Evolutionary conservation across 2,797 vertebrate genomes (phyloP).

Genomic region (Chaenodraco wilsoni): DNA sequence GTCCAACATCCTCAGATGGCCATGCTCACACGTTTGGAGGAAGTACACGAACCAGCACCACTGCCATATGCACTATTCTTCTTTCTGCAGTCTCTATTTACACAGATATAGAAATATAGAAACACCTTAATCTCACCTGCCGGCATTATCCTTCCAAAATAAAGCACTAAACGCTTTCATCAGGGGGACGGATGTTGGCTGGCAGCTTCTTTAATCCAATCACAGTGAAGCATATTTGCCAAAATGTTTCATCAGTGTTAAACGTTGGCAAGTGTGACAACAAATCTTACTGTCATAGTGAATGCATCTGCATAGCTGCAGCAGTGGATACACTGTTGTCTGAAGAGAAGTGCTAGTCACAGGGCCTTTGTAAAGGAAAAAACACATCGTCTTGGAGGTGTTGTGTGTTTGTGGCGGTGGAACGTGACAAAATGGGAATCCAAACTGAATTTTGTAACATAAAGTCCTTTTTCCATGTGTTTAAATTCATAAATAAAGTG

Average conservation of each 20-base stretch:
- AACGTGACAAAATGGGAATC: slow-evolving; percentile 5
- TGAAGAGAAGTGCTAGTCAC: slow-evolving; percentile 40
- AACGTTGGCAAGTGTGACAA: slow-evolving; percentile 34
- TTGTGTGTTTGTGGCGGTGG: not conserved
- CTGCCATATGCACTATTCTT: slow-evolving; percentile 12
- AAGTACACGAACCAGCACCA: slow-evolving; percentile 10
- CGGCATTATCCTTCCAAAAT: slow-evolving; percentile 11
- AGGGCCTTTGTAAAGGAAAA: slow-evolving; percentile 27
- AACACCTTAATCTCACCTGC: slow-evolving; percentile 15
- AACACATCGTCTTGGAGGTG: slow-evolving; percentile 9
- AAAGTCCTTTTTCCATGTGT: not conserved
- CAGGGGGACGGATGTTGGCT: slow-evolving; percentile 38
- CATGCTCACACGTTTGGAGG: slow-evolving; percentile 5
- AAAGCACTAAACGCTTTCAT: slow-evolving; percentile 32
- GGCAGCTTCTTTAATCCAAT: slow-evolving; percentile 47
- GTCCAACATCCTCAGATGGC: slow-evolving; percentile 41
- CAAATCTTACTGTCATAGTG: slow-evolving; percentile 27
- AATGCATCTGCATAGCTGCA: slow-evolving; percentile 29
- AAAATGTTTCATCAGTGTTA: slow-evolving; percentile 55
- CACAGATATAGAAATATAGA: not conserved
- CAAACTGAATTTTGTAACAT: not conserved
- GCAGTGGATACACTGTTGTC: slow-evolving; percentile 25
- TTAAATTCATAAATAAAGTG: not conserved
- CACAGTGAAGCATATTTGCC: slow-evolving; percentile 40
- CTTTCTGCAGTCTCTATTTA: slow-evolving; percentile 58